These are phyloP conservation scores for Orbicella faveolata DNA, from an alignment of 64 coral and sea anemone genomes.

Conservation along the genomic window DNA sequence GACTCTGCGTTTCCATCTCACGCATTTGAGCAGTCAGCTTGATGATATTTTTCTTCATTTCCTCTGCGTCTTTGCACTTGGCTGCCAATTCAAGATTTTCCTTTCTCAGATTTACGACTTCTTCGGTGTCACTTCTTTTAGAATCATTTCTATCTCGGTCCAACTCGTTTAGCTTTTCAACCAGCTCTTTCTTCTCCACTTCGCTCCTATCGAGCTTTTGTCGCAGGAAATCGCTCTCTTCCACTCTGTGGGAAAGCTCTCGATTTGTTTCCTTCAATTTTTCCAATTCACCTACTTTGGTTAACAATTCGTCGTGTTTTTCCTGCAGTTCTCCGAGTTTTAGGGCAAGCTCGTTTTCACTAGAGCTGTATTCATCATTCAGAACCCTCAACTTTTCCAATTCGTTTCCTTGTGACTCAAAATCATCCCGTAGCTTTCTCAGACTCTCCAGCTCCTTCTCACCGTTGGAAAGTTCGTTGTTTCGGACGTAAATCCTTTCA, in stretches of 20 bases:
- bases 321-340: conserved; percentile 1
- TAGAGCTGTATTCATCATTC: background rate
- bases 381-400: background rate
- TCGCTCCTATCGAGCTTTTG: conserved; percentile 30
- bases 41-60: conserved; percentile 71
- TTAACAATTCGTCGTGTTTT: conserved; percentile 16
- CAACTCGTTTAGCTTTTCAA: conserved; percentile 38
- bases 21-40: conserved; percentile 71
- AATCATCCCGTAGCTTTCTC: conserved; percentile 16
- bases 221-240: conserved; percentile 52
- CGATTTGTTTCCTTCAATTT: conserved; percentile 40
- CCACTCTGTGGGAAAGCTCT: conserved; percentile 25
- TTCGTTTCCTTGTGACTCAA: conserved; percentile 34
- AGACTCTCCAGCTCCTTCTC: conserved; percentile 50
- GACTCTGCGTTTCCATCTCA: conserved; percentile 51
- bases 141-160: conserved; percentile 39
- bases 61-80: conserved; percentile 74
- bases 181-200: conserved; percentile 52
- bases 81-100: conserved; percentile 55
- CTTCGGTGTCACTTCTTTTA: conserved; percentile 19
- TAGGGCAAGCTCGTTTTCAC: conserved; percentile 12
- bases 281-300: conserved; percentile 1
- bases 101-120: conserved; percentile 50
- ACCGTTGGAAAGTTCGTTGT: conserved; percentile 37
- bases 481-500: conserved; percentile 54